phyloP scores from a whole-genome alignment of 1,140 invertebrate species.

The Meloidogyne exigua region DNA sequence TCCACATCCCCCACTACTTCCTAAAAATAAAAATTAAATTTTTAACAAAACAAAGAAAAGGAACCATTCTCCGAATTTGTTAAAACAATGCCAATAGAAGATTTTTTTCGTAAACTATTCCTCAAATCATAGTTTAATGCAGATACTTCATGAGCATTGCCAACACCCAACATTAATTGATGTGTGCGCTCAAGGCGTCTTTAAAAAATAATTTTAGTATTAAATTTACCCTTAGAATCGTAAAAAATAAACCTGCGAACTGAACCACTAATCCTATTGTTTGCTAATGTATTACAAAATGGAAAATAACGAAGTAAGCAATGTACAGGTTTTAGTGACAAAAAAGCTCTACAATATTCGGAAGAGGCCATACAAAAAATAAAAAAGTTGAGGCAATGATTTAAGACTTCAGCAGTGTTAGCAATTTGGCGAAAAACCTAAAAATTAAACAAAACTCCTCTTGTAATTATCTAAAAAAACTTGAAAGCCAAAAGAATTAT shows the following conservation, averaged over 20 bases:
- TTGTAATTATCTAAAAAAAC: conserved; percentile 31
- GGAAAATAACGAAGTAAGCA: conserved; percentile 20
- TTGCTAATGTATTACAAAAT: conserved; percentile 12
- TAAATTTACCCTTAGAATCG: not conserved
- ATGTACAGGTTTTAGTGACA: conserved; percentile 25
- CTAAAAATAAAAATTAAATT: not conserved
- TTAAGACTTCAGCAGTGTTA: conserved; percentile 58
- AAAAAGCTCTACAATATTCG: conserved; percentile 56
- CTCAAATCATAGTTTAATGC: conserved; percentile 9
- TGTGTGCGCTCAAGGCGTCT: conserved; percentile 11
- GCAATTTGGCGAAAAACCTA: conserved; percentile 59
- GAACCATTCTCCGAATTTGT: not conserved
- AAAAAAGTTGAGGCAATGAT: conserved; percentile 62
- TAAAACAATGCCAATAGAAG: not conserved
- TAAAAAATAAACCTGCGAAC: not conserved
- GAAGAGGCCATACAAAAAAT: conserved; percentile 56
- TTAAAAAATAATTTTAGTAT: not conserved
- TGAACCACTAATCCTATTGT: not conserved
- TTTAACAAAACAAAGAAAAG: not conserved
- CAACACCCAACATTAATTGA: not conserved
- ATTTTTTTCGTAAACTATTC: not conserved
- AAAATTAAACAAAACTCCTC: conserved; percentile 6
- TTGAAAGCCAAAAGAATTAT: conserved; percentile 49
- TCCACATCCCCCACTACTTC: not conserved
- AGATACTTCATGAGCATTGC: not conserved